Conservation (phyloP, 30 jellyfish, hydroid and myxozoan genomes). For the Nemopilema nomurai region DNA sequence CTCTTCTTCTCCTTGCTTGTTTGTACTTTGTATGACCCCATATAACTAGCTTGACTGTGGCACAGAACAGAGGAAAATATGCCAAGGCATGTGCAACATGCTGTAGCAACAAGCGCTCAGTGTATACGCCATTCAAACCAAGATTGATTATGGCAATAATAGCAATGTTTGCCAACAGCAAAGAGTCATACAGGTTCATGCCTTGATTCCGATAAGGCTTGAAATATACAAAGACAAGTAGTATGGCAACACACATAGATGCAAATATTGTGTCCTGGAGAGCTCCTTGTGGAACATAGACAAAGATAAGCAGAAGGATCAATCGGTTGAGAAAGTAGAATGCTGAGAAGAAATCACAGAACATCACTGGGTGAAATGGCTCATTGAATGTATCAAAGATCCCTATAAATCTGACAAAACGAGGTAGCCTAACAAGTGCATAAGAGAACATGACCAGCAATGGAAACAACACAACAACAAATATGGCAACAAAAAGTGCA, state of each 20-base stretch:
- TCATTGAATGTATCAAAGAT: constrained; percentile 60
- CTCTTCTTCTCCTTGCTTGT: background rate
- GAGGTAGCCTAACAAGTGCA: constrained; percentile 7
- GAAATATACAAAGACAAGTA: constrained; percentile 46
- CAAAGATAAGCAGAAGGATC: constrained; percentile 36
- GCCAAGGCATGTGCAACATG: constrained; percentile 33
- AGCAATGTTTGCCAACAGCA: constrained; percentile 50
- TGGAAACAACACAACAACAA: constrained; percentile 69
- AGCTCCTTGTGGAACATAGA: constrained; percentile 42
- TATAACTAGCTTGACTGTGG: constrained; percentile 13
- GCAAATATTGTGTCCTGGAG: constrained; percentile 68
- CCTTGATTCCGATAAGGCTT: constrained; percentile 65
- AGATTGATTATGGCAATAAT: constrained; percentile 41
- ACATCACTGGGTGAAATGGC: constrained; percentile 24
- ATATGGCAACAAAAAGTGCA: constrained; percentile 43
- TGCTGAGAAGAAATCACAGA: constrained; percentile 42
- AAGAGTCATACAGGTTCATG: constrained; percentile 60
- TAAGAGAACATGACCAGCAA: constrained; percentile 60
- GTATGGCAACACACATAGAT: constrained; percentile 30
- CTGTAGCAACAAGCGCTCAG: constrained; percentile 24
- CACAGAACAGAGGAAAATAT: constrained; percentile 56
- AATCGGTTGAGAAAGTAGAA: constrained; percentile 66
- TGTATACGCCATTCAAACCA: constrained; percentile 31
- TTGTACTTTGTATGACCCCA: constrained; percentile 22
- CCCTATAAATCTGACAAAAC: constrained; percentile 42